Percentiles rank a stretch among this genome's conserved stretches.
Evolutionary conservation across 2,797 vertebrate genomes (phyloP).

Genomic region (Hoplostethus mediterraneus): DNA sequence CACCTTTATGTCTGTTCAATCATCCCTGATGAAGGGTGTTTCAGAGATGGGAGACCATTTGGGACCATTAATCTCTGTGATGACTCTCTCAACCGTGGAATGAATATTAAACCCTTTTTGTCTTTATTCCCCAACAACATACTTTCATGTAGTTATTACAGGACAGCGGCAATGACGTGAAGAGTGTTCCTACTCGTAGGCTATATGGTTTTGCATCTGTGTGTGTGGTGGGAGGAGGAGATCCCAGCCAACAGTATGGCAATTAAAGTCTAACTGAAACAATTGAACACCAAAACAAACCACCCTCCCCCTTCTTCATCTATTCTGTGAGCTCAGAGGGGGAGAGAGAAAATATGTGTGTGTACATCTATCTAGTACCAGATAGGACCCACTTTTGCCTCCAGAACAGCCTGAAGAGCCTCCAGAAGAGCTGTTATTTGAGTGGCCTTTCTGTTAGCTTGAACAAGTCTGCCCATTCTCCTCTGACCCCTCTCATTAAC

Average conservation of each 20-base stretch:
- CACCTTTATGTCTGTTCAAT: conserved; percentile 34
- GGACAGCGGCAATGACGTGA: background rate
- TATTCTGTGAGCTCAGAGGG: background rate
- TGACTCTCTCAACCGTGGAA: conserved; percentile 14
- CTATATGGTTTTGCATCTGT: background rate
- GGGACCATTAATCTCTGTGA: conserved; percentile 28
- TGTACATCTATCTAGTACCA: no score
- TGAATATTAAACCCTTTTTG: conserved; percentile 11
- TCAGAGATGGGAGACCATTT: conserved; percentile 5
- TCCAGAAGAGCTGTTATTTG: no score
- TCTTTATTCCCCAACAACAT: background rate
- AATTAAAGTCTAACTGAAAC: conserved; percentile 50
- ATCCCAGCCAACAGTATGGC: conserved; percentile 1
- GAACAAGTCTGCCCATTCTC: no score
- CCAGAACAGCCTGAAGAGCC: no score
- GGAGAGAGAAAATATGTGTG: background rate
- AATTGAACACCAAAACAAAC: conserved; percentile 60
- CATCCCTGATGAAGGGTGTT: conserved; percentile 33
- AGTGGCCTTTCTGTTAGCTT: no score
- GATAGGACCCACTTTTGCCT: no score
- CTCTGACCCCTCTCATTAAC: no score
- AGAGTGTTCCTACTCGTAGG: background rate
- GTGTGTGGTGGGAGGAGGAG: conserved; percentile 10
- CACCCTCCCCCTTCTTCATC: conserved; percentile 28
- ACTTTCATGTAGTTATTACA: background rate